A percentile compares a stretch with the other conserved stretches of the same genome.
Conservation (phyloP, 2,113 vertebrate species). For the Gobiocypris rarus region DNA sequence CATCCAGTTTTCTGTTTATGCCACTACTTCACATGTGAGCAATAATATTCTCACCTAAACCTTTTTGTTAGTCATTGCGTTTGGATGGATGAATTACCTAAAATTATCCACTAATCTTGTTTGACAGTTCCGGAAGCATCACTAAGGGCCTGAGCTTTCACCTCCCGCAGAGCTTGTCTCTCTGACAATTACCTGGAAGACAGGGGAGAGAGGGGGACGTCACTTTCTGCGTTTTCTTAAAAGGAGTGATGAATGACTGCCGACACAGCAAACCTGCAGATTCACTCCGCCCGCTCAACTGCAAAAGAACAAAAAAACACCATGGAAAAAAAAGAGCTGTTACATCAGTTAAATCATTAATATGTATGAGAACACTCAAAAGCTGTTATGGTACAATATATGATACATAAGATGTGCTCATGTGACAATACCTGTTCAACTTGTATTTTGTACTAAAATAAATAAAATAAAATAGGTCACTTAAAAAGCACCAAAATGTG, state of each 20-base stretch:
- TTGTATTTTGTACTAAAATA: no score
- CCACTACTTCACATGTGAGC: constrained; percentile 39
- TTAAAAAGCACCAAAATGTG: background rate
- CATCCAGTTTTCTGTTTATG: background rate
- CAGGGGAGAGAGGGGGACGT: background rate
- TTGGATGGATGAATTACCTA: constrained; percentile 47
- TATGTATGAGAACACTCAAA: background rate
- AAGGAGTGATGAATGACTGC: background rate
- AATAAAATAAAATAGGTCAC: no score
- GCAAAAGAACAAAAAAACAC: background rate
- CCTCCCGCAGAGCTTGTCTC: constrained; percentile 1
- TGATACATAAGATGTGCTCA: background rate
- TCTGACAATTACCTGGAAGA: constrained; percentile 24
- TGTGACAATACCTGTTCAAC: background rate
- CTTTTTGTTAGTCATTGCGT: constrained; percentile 24
- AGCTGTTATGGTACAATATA: background rate
- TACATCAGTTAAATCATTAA: background rate
- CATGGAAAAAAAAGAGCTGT: background rate
- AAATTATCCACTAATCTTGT: constrained; percentile 18
- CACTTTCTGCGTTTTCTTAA: constrained; percentile 16
- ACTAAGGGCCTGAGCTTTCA: constrained; percentile 20
- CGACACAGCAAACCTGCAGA: background rate
- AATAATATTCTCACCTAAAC: constrained; percentile 23
- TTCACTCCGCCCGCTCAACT: background rate
- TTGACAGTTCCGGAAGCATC: constrained; percentile 17